Evolutionary conservation across 2,888 invertebrate species (phyloP).

Genomic region (Cloeon dipterum): DNA sequence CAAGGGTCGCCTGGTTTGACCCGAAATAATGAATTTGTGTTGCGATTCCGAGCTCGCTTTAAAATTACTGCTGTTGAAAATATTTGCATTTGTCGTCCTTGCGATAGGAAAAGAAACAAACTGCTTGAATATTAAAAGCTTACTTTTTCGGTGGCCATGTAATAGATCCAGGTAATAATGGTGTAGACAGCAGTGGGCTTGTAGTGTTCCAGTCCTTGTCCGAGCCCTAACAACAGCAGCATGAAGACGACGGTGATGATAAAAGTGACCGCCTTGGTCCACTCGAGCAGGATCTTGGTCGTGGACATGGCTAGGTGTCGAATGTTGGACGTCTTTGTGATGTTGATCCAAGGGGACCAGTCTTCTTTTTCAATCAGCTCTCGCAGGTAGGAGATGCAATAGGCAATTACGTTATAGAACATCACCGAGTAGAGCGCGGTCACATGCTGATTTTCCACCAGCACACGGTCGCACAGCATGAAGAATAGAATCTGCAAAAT

Average conservation of each 20-base stretch:
- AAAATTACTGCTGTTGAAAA: too few species aligned
- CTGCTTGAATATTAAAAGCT: too few species aligned
- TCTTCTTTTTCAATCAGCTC: constrained; percentile 50
- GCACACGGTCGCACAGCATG: constrained; percentile 41
- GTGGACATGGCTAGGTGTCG: constrained; percentile 61
- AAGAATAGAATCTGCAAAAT: constrained; percentile 49
- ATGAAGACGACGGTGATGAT: constrained; percentile 54
- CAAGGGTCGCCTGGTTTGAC: too few species aligned
- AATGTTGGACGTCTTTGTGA: constrained; percentile 45
- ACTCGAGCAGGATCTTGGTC: constrained; percentile 56
- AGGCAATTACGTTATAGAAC: constrained; percentile 62
- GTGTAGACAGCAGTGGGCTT: constrained; percentile 42
- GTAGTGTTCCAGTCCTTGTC: constrained; percentile 51
- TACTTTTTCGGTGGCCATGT: constrained; percentile 45
- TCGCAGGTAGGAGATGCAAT: constrained; percentile 49
- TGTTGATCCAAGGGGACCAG: constrained; percentile 52
- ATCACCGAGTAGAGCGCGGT: constrained; percentile 53
- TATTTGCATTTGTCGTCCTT: too few species aligned
- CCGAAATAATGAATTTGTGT: too few species aligned
- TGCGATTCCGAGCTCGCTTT: too few species aligned
- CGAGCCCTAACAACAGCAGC: constrained; percentile 46
- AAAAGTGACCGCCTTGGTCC: constrained; percentile 62
- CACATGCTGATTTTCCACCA: constrained; percentile 29
- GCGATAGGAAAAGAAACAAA: too few species aligned
- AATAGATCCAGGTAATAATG: constrained; percentile 39